Evolutionary conservation across 2,888 invertebrate genomes (phyloP), one percentile per base, ranked within the genome.

Genomic region (Hemithea aestivaria): DNA sequence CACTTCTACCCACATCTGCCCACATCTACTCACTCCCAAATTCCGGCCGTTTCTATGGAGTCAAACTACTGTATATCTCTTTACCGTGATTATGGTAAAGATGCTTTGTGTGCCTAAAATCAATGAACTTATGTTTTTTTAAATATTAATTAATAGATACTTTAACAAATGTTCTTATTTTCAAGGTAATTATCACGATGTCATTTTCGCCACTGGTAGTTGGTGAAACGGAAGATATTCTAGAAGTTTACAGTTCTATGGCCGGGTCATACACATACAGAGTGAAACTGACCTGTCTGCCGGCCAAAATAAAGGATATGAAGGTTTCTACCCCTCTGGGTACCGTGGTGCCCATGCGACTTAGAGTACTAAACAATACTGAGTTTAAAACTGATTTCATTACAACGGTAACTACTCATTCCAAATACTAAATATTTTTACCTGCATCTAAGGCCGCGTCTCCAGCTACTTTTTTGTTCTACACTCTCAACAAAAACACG

Each of bases 181-280:
- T 69, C 20, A 63, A 84, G 85, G 59, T 70, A 7, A 40, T 53
- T 7, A 48, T 85, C 10, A 36, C 51, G n/a, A 51, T 84, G 61
- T 66, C 66, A 4, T 87, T 76, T 49, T 74, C 80, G 5, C 87
- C 87, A 1, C 52, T 87, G 8, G 81, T 85, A 7, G 78, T 75
- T 1, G 87, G 85, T 1, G 66, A 71, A 27, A 54, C 56, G 1
- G 63, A 74, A 27, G 81, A 78, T 34, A 55, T 46, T 12, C 48
- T 87, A 27, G 74, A 73, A 52, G 68, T 85, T n/a, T 57, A 36
- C 20, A 83, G 87, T 42, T 30, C 52, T 4, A 43, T 80, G 6
- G 65, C 72, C 1, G 87, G 87, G 2, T 59, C 72, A 1, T 79
- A 68, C 38, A 24, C 74, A 20, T 87, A 87, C 56, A 70, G 64